phyloP scores from a whole-genome alignment of 2,113 vertebrate species.

The Beaufortia kweichowensis region DNA sequence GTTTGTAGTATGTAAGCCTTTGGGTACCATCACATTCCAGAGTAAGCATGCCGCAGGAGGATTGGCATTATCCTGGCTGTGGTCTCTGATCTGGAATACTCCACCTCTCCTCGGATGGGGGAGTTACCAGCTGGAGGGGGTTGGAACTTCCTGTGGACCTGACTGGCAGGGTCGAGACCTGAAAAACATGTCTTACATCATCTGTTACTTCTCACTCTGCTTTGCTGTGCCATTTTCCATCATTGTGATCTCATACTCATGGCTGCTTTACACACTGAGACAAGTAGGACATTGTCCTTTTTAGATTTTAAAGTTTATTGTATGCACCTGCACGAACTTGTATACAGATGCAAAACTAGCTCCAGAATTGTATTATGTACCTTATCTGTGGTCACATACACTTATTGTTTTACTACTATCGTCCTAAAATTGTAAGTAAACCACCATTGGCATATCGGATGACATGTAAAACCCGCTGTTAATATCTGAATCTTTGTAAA shows the following conservation, averaged over 20 bases:
- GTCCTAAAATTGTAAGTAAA: too few species aligned
- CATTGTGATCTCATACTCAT: slow-evolving; percentile 67
- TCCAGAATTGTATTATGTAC: too few species aligned
- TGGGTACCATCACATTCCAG: slow-evolving; percentile 68
- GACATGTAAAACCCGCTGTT: too few species aligned
- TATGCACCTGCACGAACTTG: too few species aligned
- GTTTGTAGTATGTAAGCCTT: slow-evolving; percentile 72
- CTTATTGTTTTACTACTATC: too few species aligned
- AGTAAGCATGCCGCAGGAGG: slow-evolving; percentile 66
- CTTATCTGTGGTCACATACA: too few species aligned
- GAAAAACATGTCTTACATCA: slow-evolving; percentile 72
- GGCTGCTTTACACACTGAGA: slow-evolving; percentile 70
- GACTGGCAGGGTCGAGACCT: slow-evolving; percentile 74
- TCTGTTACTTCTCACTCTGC: slow-evolving; percentile 73
- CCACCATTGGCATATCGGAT: too few species aligned
- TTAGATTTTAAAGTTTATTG: not conserved
- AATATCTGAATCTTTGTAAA: too few species aligned
- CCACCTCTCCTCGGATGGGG: slow-evolving; percentile 77
- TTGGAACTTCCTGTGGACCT: slow-evolving; percentile 74
- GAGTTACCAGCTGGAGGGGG: slow-evolving; percentile 73
- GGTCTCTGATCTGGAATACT: slow-evolving; percentile 75
- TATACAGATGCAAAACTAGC: too few species aligned
- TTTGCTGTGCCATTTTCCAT: slow-evolving; percentile 71
- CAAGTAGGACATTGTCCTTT: slow-evolving; percentile 58
- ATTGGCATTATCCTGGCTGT: slow-evolving; percentile 68